Conservation (phyloP, 1,140 invertebrate genomes). For the Physella acuta region DNA sequence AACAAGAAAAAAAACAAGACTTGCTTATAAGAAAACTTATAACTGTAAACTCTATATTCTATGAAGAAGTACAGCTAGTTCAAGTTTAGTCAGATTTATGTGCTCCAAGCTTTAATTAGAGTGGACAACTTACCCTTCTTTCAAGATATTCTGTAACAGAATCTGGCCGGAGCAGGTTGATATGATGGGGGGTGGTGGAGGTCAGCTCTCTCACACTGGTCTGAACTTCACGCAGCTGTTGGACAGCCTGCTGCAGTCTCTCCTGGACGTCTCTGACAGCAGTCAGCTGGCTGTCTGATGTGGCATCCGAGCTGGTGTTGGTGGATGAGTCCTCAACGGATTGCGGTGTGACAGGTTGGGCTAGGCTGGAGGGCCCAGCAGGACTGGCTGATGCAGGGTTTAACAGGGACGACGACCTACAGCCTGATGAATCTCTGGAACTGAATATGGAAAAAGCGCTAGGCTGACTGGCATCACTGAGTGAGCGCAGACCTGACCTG, state of each 20-base stretch:
- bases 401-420: background rate
- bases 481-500: no score
- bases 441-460: conserved; percentile 13
- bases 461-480: background rate
- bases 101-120: no score
- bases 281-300: no score
- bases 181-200: background rate
- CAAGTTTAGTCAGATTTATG: no score
- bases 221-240: conserved; percentile 2
- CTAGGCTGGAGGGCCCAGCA: background rate
- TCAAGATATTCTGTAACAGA: conserved; percentile 12
- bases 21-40: no score
- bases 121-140: conserved; percentile 5
- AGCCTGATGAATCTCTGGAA: background rate
- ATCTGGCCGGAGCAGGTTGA: background rate
- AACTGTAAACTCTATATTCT: no score
- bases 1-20: no score
- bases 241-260: background rate
- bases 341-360: no score
- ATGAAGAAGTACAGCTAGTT: no score
- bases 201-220: background rate
- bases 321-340: no score
- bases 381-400: background rate
- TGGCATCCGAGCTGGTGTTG: no score
- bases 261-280: conserved; percentile 1